A percentile compares a stretch with the other conserved stretches of the same genome.
Evolutionary conservation across 2,797 vertebrate genomes (phyloP).

Genomic region (Thripadectes ignobilis): DNA sequence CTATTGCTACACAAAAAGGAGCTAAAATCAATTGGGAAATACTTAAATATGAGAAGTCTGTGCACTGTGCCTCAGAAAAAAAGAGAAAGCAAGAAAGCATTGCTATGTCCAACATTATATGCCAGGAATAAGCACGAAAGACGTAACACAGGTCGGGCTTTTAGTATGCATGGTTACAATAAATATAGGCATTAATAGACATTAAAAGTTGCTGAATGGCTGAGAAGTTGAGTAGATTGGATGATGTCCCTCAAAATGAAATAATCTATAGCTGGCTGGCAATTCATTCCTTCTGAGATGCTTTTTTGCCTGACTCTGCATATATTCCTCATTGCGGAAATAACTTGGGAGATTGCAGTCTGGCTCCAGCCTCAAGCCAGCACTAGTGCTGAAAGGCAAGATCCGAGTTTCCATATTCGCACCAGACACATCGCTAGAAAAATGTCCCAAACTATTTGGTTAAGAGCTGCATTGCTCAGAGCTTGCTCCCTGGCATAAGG

Average conservation of each 20-base stretch:
- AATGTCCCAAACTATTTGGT: neutral
- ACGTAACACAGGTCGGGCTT: neutral
- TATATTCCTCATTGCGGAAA: constrained; percentile 55
- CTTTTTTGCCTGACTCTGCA: constrained; percentile 57
- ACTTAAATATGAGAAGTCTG: neutral
- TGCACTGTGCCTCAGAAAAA: neutral
- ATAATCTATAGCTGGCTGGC: constrained; percentile 47
- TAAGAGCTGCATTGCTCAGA: neutral
- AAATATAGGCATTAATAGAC: constrained; percentile 22
- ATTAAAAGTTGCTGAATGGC: constrained; percentile 29
- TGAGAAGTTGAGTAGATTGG: constrained; percentile 29
- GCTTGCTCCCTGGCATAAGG: neutral
- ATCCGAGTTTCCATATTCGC: neutral
- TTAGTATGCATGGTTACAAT: neutral
- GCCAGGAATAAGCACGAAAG: neutral
- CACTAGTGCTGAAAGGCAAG: neutral
- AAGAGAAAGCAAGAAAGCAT: neutral
- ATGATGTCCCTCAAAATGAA: constrained; percentile 22
- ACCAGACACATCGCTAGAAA: neutral
- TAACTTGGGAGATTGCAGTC: constrained; percentile 13
- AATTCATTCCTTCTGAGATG: constrained; percentile 34
- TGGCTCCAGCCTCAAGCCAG: constrained; percentile 24
- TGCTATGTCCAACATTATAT: neutral
- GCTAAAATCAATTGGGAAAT: neutral
- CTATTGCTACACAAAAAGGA: neutral